A percentile compares a stretch with the other conserved stretches of the same genome.
These are phyloP conservation scores for Myotis lucifugus DNA, from an alignment of 2,113 vertebrate species.

Conservation along the genomic window DNA sequence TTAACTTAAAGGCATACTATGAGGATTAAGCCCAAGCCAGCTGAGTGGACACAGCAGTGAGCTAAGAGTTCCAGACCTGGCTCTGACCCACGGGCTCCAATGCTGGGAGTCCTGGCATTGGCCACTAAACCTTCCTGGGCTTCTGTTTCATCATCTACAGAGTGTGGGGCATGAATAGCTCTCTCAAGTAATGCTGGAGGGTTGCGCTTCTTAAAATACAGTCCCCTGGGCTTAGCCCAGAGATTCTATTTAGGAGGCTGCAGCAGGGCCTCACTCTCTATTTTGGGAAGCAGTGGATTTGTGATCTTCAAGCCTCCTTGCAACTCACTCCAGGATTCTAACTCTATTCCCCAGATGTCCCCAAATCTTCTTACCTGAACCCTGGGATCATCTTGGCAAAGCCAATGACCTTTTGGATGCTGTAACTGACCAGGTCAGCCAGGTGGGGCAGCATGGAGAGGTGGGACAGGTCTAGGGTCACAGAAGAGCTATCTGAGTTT, in stretches of 20 bases:
- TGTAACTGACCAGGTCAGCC: slow-evolving; percentile 97
- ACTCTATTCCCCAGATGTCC: not conserved
- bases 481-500: slow-evolving; percentile 82
- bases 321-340: not conserved
- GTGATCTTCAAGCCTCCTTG: not conserved
- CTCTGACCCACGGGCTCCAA: not conserved
- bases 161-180: not conserved
- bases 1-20: not conserved
- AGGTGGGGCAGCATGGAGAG: slow-evolving; percentile 97
- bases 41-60: not conserved
- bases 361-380: slow-evolving; percentile 89
- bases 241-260: not conserved
- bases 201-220: not conserved
- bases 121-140: not conserved
- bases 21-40: not conserved
- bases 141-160: not conserved
- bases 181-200: not conserved
- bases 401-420: slow-evolving; percentile 98
- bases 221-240: not conserved
- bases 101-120: not conserved
- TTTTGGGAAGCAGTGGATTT: not conserved
- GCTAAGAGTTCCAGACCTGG: not conserved
- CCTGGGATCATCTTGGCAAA: slow-evolving; percentile 99
- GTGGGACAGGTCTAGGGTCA: slow-evolving; percentile 80
- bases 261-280: not conserved